These are phyloP conservation scores for Zootermopsis nevadensis DNA, from an alignment of 2,888 invertebrate species.

Conservation along the genomic window DNA sequence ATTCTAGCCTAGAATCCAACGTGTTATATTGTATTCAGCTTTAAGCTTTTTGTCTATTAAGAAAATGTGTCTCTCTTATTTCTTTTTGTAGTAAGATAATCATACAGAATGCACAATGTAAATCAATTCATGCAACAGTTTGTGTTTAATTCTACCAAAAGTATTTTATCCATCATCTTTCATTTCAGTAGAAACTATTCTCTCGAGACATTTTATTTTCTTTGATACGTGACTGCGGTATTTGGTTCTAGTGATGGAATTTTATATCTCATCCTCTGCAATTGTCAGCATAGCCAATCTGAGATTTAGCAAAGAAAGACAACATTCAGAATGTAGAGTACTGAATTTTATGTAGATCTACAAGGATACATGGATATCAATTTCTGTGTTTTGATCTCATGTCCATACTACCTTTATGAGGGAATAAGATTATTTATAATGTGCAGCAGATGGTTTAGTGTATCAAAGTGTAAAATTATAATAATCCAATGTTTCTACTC, in stretches of 20 bases:
- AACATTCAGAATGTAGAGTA: constrained; percentile 4
- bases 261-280: background rate
- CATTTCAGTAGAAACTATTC: background rate
- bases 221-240: background rate
- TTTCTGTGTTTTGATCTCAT: constrained; percentile 40
- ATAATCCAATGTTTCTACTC: constrained; percentile 27
- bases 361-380: constrained; percentile 3
- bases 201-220: background rate
- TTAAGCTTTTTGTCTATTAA: constrained; percentile 14
- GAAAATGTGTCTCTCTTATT: constrained; percentile 16
- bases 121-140: background rate
- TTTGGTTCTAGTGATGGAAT: background rate
- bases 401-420: constrained; percentile 22
- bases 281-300: background rate
- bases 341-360: background rate
- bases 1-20: constrained; percentile 15
- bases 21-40: constrained; percentile 45
- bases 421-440: constrained; percentile 31
- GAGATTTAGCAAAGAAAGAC: background rate
- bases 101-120: background rate
- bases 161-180: background rate
- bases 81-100: background rate
- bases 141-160: constrained; percentile 19
- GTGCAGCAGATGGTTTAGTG: constrained; percentile 26
- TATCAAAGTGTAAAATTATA: constrained; percentile 23